These are phyloP conservation scores for Apodemia duryi DNA, from an alignment of 2,888 invertebrate species.

Conservation along the genomic window DNA sequence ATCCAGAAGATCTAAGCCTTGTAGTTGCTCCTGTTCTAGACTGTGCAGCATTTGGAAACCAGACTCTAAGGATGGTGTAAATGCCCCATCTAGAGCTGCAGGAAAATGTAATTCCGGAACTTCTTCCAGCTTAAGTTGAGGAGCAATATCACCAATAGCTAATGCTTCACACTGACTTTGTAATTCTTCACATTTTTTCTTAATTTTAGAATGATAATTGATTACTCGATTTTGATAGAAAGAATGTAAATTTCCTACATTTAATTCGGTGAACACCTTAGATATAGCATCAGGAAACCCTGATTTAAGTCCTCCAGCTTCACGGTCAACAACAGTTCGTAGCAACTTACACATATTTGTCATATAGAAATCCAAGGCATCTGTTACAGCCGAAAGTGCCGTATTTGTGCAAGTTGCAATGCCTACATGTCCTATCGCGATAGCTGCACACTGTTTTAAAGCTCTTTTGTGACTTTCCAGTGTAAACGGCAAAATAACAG, in stretches of 20 bases:
- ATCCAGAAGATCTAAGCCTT: slow-evolving; percentile 64
- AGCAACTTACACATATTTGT: slow-evolving; percentile 67
- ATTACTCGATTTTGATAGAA: slow-evolving; percentile 66
- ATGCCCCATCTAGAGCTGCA: slow-evolving; percentile 68
- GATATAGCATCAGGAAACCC: slow-evolving; percentile 68
- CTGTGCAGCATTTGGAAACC: slow-evolving; percentile 83
- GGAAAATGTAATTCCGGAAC: slow-evolving; percentile 78
- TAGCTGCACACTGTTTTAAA: slow-evolving; percentile 64
- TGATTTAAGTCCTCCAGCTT: slow-evolving; percentile 59
- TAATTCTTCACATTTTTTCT: slow-evolving; percentile 53
- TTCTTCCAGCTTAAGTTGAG: slow-evolving; percentile 65
- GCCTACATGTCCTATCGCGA: slow-evolving; percentile 66
- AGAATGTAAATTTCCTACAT: slow-evolving; percentile 62
- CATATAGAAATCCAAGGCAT: slow-evolving; percentile 62
- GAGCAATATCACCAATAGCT: slow-evolving; percentile 56
- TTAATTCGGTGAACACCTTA: slow-evolving; percentile 68
- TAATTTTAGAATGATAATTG: slow-evolving; percentile 58
- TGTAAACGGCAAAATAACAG: slow-evolving; percentile 63
- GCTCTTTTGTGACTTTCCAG: slow-evolving; percentile 68
- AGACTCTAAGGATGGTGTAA: slow-evolving; percentile 80
- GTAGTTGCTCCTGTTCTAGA: slow-evolving; percentile 79
- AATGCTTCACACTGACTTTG: slow-evolving; percentile 53
- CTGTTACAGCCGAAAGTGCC: slow-evolving; percentile 58
- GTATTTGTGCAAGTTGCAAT: slow-evolving; percentile 59
- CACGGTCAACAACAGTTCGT: slow-evolving; percentile 60